Percentiles rank a stretch among this genome's conserved stretches.
These are phyloP conservation scores for Brachypalpus laphriformis DNA, from an alignment of 2,888 invertebrate species.

Conservation along the genomic window DNA sequence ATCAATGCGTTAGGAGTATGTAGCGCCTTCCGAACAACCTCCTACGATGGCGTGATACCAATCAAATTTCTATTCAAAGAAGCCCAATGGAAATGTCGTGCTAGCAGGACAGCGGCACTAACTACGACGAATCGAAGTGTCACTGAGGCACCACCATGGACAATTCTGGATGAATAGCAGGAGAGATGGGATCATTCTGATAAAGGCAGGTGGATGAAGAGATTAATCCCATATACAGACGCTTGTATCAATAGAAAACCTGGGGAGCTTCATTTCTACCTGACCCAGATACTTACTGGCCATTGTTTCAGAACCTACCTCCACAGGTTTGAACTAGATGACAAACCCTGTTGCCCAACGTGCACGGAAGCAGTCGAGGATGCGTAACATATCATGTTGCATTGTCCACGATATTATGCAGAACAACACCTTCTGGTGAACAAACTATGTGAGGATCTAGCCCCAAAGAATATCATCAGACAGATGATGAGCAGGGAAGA, in stretches of 20 bases:
- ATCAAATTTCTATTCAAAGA: no score
- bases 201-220: neutral
- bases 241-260: no score
- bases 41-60: no score
- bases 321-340: neutral
- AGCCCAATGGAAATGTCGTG: neutral
- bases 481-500: neutral
- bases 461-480: neutral
- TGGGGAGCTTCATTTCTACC: no score
- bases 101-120: neutral
- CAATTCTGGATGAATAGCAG: neutral
- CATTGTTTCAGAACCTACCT: neutral
- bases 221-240: neutral
- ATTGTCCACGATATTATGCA: neutral
- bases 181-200: neutral
- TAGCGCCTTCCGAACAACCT: no score
- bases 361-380: no score
- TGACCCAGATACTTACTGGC: neutral
- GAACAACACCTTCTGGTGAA: neutral
- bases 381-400: neutral
- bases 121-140: neutral
- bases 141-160: no score
- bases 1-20: no score
- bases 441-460: neutral
- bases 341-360: no score